Percentiles rank a stretch among this genome's conserved stretches.
Evolutionary conservation across 2,888 invertebrate genomes (phyloP).

Genomic region (Eledone cirrhosa): DNA sequence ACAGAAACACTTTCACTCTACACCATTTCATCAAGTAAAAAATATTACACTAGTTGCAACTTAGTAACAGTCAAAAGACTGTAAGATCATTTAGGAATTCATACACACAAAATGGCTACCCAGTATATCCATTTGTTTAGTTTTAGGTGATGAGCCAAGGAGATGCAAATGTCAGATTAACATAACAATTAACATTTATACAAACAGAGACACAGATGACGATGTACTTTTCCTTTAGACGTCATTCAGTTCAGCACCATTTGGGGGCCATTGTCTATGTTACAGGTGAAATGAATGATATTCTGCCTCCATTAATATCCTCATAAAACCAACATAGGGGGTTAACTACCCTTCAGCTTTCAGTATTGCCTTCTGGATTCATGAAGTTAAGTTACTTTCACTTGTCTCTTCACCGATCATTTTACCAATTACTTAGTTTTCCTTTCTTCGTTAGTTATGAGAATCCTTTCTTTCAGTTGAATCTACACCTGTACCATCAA

Average conservation of each 20-base stretch:
- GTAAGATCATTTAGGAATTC: neutral
- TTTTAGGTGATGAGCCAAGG: constrained; percentile 5
- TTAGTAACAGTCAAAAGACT: constrained; percentile 19
- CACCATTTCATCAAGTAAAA: constrained; percentile 22
- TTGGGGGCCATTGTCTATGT: constrained; percentile 27
- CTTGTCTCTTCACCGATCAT: no score
- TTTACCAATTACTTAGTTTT: no score
- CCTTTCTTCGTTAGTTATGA: no score
- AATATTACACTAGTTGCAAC: constrained; percentile 23
- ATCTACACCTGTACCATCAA: constrained; percentile 14
- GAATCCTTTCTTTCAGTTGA: no score
- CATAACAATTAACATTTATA: constrained; percentile 20
- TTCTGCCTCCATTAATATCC: constrained; percentile 25
- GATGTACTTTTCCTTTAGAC: constrained; percentile 17
- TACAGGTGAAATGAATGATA: constrained; percentile 24
- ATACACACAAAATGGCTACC: constrained; percentile 26
- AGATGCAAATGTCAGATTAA: constrained; percentile 15
- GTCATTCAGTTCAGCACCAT: constrained; percentile 28
- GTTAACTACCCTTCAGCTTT: constrained; percentile 8
- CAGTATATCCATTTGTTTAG: constrained; percentile 16
- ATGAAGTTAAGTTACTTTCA: neutral
- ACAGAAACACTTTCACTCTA: constrained; percentile 17
- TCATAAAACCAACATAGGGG: constrained; percentile 14
- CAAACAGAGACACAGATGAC: constrained; percentile 22
- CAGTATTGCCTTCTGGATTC: constrained; percentile 14